Percentiles rank a stretch among this genome's conserved stretches.
Evolutionary conservation across 2,888 invertebrate genomes (phyloP).

Genomic region (Alentia gelatinosa): DNA sequence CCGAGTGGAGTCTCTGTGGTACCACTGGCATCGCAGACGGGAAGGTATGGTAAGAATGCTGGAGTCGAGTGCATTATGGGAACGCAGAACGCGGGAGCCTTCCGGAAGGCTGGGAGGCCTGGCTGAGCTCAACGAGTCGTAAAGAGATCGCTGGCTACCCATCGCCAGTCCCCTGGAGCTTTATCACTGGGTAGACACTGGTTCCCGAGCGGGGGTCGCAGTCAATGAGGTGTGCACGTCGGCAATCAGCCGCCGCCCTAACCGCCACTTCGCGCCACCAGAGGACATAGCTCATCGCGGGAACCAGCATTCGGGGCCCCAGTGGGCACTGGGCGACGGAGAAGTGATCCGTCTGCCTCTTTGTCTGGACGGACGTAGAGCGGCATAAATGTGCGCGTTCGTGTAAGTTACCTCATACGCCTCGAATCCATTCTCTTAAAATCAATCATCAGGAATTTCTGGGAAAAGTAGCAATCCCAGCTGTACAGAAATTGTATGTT

Average conservation of each 20-base stretch:
- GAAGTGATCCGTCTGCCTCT: not conserved
- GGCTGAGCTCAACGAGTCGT: not conserved
- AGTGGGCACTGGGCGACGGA: not conserved
- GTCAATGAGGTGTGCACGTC: not conserved
- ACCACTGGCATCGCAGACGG: too few species aligned
- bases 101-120: too few species aligned
- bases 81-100: too few species aligned
- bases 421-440: too few species aligned
- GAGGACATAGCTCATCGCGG: not conserved
- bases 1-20: too few species aligned
- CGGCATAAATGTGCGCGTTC: not conserved
- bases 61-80: too few species aligned
- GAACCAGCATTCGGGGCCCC: not conserved
- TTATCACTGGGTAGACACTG: not conserved
- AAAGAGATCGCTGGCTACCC: not conserved
- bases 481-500: too few species aligned
- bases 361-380: too few species aligned
- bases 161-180: not conserved
- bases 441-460: too few species aligned
- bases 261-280: not conserved
- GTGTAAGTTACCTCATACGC: too few species aligned
- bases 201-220: not conserved
- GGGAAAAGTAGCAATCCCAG: too few species aligned
- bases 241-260: constrained; percentile 3
- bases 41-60: too few species aligned